Base-by-base conservation (phyloP, 2,797 vertebrate species). In the Anguilla marmorata region DNA sequence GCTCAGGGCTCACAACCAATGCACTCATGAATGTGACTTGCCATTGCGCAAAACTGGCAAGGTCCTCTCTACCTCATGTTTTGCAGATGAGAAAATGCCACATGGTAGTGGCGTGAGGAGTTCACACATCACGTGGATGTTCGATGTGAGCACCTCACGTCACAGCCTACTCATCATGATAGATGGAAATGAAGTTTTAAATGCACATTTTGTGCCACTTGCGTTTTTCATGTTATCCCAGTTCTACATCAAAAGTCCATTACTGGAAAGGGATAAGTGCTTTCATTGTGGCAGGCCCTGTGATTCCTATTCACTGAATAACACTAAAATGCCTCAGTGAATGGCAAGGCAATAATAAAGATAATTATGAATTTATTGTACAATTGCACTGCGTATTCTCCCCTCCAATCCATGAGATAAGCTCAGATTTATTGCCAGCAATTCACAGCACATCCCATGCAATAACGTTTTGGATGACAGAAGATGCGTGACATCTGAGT, bases 211-310 rank as follows among this genome's bases (percentile, higher is more conserved):
- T 82, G 79, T 82, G 79, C 8, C 79, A 82, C 79, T 50, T 82
- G 41, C 79, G 6, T 82, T 82, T n/a, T 50, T 12, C 79, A n/a
- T 82, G 79, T 50, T 82, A 82, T 50, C 79, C 79, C 79, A 82
- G 45, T 82, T 50, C 19, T 82, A 82, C 79, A 82, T 82, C 79
- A 82, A 82, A 82, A 82, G 79, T 48, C 79, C 79, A 82, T 82
- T 82, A 82, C 79, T 82, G 41, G 41, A 82, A 24, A 50, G 79
- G 79, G 79, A n/a, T 82, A 82, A 82, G 79, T 82, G 79, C 79
- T 82, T 82, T 82, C 79, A 82, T 82, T 82, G 79, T 82, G 79
- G 79, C 79, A 82, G 19, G 19, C 79, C 79, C 79, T 82, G 45
- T 82, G 79, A 82, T 50, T 82, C 79, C 79, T 82, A 82, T 50